Conservation (phyloP, 2,797 vertebrate species). For the Menidia menidia region DNA sequence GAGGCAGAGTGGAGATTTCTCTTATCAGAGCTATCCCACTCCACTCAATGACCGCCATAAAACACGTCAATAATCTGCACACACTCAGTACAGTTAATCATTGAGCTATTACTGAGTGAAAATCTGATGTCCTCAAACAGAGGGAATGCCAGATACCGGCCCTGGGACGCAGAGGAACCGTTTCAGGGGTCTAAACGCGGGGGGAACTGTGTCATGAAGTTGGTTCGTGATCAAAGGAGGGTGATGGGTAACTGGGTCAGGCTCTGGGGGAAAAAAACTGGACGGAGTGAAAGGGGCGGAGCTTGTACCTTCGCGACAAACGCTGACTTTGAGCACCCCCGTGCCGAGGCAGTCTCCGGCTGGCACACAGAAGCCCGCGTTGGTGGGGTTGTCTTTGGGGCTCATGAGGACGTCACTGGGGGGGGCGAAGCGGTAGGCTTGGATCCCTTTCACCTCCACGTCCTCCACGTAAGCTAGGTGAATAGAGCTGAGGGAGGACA, state of each 20-base stretch:
- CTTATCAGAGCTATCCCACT: slow-evolving; percentile 58
- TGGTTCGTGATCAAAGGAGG: slow-evolving; percentile 28
- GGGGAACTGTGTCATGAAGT: slow-evolving; percentile 33
- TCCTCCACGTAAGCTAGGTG: slow-evolving; percentile 82
- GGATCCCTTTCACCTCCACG: slow-evolving; percentile 85
- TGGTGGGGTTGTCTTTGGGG: slow-evolving; percentile 81
- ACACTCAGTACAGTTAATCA: slow-evolving; percentile 68
- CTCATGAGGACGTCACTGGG: slow-evolving; percentile 82
- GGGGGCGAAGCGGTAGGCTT: slow-evolving; percentile 84
- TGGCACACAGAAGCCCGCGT: slow-evolving; percentile 86
- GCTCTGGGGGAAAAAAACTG: background rate
- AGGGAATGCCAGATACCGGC: slow-evolving; percentile 38
- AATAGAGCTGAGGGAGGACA: slow-evolving; percentile 77
- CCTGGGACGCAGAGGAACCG: slow-evolving; percentile 14
- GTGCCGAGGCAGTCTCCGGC: slow-evolving; percentile 83
- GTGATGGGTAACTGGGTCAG: slow-evolving; percentile 49
- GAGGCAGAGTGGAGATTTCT: background rate
- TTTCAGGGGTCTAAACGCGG: slow-evolving; percentile 1
- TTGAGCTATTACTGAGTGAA: slow-evolving; percentile 57
- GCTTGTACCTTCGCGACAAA: slow-evolving; percentile 83
- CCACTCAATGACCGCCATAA: slow-evolving; percentile 55
- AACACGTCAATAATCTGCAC: slow-evolving; percentile 34
- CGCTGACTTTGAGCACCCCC: slow-evolving; percentile 87
- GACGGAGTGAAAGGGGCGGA: background rate
- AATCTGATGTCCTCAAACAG: slow-evolving; percentile 63